Base-by-base conservation (phyloP, 2,888 invertebrate genomes). In the Standfussiana lucernea region DNA sequence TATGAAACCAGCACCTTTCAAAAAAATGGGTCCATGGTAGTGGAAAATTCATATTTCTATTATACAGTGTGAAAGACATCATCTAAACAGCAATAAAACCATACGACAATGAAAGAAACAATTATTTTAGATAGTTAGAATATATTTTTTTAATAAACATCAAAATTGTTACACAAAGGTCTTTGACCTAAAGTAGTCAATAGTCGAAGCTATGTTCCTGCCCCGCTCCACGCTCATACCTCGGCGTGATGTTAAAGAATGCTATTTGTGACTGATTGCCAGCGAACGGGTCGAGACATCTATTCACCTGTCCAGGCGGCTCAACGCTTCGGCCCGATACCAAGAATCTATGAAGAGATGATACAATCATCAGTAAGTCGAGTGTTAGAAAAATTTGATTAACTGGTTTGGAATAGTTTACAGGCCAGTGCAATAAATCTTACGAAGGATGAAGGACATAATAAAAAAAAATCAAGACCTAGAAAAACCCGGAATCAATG, bases 291-390 rank as follows among this genome's bases (percentile, higher is more conserved):
- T 89, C 92, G 92, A 91, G 93, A 92, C 94, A 95, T 95, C 92
- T 91, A 95, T 95, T 94, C 93, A 95, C 95, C 95, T 95, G 95
- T 95, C 95, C 92, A 86, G 90, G 81, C 85, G 90, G 92, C 93
- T 95, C 92, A 92, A 90, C 91, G 89, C 90, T 89, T 91, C 87
- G 83, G 83, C 86, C 87, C 75, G 81, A 83, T 83, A 83, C 80
- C 68, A n/a, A 18, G 5, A 62, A 83, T 50, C 3, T 15, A 65
- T 37, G 78, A 72, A 74, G 86, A 89, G 88, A 35, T 78, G 83
- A 18, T 79, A 65, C n/a, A n/a, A n/a, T n/a, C n/a, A 66, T 67
- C 28, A 66, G 61, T 69, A 69, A 45, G 32, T n/a, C 5, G 7
- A 18, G 4, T 10, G 37, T 21, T n/a, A 24, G 6, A 47, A 15